A percentile compares a stretch with the other conserved stretches of the same genome.
These are phyloP conservation scores for Lasioglossum baleicum DNA, from an alignment of 1,140 invertebrate species.

Conservation along the genomic window DNA sequence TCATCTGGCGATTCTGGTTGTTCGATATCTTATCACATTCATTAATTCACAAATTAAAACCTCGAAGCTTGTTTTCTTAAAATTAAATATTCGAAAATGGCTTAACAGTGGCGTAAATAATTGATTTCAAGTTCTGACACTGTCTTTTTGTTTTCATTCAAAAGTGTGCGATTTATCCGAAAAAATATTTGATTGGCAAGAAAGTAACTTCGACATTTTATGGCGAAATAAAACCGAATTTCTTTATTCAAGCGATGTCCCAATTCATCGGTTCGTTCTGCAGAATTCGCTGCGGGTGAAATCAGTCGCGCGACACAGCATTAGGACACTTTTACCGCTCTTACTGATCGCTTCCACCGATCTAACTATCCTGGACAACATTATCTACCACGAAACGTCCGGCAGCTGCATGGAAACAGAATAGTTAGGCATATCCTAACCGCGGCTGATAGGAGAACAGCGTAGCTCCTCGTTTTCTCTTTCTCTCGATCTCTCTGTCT, in stretches of 20 bases:
- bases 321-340: constrained; percentile 47
- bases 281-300: not conserved
- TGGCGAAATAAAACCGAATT: too few relatives aligned
- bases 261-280: not conserved
- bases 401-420: constrained; percentile 73
- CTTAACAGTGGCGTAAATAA: too few relatives aligned
- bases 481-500: constrained; percentile 46
- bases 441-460: constrained; percentile 72
- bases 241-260: not conserved
- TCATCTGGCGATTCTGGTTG: too few relatives aligned
- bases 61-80: too few relatives aligned
- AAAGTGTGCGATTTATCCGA: too few relatives aligned
- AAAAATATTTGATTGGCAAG: too few relatives aligned
- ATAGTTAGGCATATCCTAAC: constrained; percentile 78
- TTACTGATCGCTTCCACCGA: constrained; percentile 58
- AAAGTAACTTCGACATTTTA: too few relatives aligned
- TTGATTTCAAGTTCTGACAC: too few relatives aligned
- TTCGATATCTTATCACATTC: too few relatives aligned
- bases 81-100: too few relatives aligned
- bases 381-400: constrained; percentile 76
- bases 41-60: too few relatives aligned
- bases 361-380: constrained; percentile 64
- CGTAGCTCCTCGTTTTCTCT: constrained; percentile 60
- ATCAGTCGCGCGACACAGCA: constrained; percentile 24
- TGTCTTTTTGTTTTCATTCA: too few relatives aligned